Percentiles rank a stretch among this genome's conserved stretches.
Evolutionary conservation across 1,140 invertebrate genomes (phyloP).

Genomic region (Ceratina japonica): DNA sequence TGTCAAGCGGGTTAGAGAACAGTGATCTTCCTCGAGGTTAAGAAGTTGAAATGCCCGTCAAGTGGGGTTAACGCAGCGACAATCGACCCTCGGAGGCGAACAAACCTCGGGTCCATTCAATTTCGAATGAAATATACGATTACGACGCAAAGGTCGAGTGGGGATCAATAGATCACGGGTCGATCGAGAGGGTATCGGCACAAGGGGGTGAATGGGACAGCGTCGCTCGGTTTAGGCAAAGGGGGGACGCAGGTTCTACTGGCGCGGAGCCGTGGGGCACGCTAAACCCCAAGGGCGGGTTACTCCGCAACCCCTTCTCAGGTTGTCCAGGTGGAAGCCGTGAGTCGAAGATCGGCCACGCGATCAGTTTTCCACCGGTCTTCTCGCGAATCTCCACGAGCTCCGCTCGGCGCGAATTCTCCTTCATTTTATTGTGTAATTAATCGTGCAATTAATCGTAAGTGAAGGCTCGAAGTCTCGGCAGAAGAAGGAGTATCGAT

Average conservation of each 20-base stretch:
- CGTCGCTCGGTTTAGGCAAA: conserved; percentile 56
- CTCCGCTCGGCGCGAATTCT: not conserved
- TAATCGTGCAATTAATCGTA: not conserved
- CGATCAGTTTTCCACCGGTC: conserved; percentile 58
- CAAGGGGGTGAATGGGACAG: conserved; percentile 60
- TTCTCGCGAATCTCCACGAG: conserved; percentile 42
- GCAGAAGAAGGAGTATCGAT: no score
- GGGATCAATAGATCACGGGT: conserved; percentile 71
- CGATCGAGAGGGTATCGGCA: conserved; percentile 64
- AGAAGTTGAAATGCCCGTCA: conserved; percentile 26
- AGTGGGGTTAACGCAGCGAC: conserved; percentile 22
- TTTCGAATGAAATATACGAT: conserved; percentile 72
- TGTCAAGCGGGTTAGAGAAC: no score
- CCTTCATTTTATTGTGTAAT: not conserved
- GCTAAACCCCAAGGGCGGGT: conserved; percentile 59
- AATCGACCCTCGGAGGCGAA: conserved; percentile 48
- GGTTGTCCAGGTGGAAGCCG: conserved; percentile 63
- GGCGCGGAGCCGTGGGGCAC: conserved; percentile 49
- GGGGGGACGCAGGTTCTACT: conserved; percentile 69
- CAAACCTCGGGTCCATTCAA: conserved; percentile 44
- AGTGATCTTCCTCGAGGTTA: no score
- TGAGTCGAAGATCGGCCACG: conserved; percentile 51
- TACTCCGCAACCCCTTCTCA: conserved; percentile 67
- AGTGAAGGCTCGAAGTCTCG: not conserved
- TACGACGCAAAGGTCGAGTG: conserved; percentile 68